Base-by-base conservation (phyloP, 1,140 invertebrate genomes). In the Heliothis virescens region DNA sequence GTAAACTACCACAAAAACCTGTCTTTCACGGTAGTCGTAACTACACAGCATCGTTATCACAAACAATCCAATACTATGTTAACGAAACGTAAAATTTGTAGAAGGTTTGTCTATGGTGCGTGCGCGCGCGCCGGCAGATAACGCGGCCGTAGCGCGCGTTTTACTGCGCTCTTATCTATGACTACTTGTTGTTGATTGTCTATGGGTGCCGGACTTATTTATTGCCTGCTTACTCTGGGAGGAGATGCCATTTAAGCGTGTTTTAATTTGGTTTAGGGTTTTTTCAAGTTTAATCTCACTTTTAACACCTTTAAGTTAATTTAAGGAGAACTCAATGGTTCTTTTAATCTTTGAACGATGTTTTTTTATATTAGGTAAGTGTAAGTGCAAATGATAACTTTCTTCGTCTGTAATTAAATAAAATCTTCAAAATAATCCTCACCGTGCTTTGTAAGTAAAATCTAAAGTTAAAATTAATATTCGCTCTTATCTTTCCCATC, bases 81-180 rank as follows among this genome's bases (percentile, higher is more conserved):
- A 76, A 76, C 73, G 41, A 50, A 59, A 57, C 52, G 71, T 73
- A 41, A 73, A 73, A 73, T 73, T 73, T 73, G 71, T 73, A 71
- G 67, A 71, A 53, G 48, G 67, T 71, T 53, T 71, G 67, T 71
- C 67, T 71, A 71, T 53, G 67, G 48, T 71, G 67, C 67, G 67
- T 73, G 53, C 71, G 71, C 71, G 71, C 41, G 59, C 79, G 55
- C 72, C 13, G 52, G 12, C 52, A 81, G 80, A 81, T 81, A 80
- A 80, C 60, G 48, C 59, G 71, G 26, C 34, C 29, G 16, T 47
- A 15, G 63, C 41, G 69, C 69, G 53, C 48, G 79, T 67, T 76
- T 80, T 82, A 84, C 80, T 81, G 72, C 59, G 18, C 50, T 4
- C 76, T 81, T 85, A 85, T 85, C 83, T 83, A 50, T 79, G 79